A percentile compares a stretch with the other conserved stretches of the same genome.
Conservation (phyloP, 2,888 invertebrate genomes). For the Corythucha ciliata region DNA sequence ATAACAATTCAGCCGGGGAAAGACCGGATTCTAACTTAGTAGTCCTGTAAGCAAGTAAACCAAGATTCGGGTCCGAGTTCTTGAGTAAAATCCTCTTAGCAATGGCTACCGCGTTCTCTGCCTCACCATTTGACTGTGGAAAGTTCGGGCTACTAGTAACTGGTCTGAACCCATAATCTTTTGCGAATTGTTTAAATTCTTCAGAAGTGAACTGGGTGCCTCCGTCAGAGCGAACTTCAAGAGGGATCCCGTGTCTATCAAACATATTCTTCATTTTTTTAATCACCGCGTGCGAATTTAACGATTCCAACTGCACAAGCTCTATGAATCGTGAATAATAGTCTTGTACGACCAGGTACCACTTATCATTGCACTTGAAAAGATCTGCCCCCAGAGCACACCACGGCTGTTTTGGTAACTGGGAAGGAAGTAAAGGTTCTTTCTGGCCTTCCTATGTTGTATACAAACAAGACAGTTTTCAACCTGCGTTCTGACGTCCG, state of each 20-base stretch:
- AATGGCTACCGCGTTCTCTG: background rate
- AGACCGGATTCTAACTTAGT: no score
- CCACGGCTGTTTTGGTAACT: background rate
- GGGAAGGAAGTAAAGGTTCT: no score
- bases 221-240: background rate
- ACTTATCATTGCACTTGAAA: background rate
- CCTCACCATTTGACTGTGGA: conserved; percentile 1
- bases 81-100: background rate
- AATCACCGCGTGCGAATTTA: background rate
- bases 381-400: background rate
- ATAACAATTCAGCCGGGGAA: no score
- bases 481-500: background rate
- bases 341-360: background rate
- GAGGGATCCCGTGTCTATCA: background rate
- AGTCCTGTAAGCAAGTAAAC: no score
- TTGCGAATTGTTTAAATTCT: background rate
- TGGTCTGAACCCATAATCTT: no score
- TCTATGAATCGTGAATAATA: background rate
- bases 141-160: background rate
- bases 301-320: background rate
- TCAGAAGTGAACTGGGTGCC: conserved; percentile 3
- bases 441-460: background rate
- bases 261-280: conserved; percentile 1
- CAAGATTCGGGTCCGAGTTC: no score
- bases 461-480: background rate